Evolutionary conservation across 2,888 invertebrate species (phyloP), one percentile per base, ranked within the genome.

Genomic region (Podotricha telesiphe): DNA sequence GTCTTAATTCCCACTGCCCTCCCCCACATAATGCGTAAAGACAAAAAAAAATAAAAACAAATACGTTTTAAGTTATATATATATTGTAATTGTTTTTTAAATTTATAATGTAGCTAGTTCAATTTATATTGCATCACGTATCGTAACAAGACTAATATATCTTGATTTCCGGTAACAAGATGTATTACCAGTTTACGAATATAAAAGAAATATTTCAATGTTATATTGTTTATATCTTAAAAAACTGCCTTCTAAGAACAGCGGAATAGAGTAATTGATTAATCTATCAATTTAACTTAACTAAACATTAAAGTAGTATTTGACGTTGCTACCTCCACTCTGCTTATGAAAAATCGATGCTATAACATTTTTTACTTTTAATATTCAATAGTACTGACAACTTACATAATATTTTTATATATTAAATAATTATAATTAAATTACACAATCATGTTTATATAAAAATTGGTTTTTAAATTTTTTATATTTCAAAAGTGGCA

Each of bases 401-500:
- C n/a, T n/a, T 28, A 28, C 28, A 28, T 28, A 28, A 28, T 28
- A 28, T 28, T 28, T 28, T 5, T 28, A 5, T 28, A 28, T 28
- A 28, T 28, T 28, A 4, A 28, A 28, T 28, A 28, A 28, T 28
- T 28, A 28, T 28, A 28, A 4, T 28, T 28, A 28, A 28, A 2
- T 28, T 2, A 28, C 2, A 28, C 28, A 45, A 45, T n/a, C 8
- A 17, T 17, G 17, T 47, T 17, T 45, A n/a, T 45, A 45, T 45
- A 17, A 53, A 55, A 34, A 17, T 17, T 13, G 11, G 0, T 55
- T 13, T 11, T 34, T 34, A 37, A 37, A n/a, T 17, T 37, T 10
- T 34, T 55, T 11, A 55, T 55, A 37, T 17, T 55, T 53, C 28
- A 53, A 7, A 55, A 55, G 11, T 55, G 55, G 34, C 13, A 55